Conservation (phyloP, 1,140 invertebrate species). For the Pollicipes pollicipes region DNA sequence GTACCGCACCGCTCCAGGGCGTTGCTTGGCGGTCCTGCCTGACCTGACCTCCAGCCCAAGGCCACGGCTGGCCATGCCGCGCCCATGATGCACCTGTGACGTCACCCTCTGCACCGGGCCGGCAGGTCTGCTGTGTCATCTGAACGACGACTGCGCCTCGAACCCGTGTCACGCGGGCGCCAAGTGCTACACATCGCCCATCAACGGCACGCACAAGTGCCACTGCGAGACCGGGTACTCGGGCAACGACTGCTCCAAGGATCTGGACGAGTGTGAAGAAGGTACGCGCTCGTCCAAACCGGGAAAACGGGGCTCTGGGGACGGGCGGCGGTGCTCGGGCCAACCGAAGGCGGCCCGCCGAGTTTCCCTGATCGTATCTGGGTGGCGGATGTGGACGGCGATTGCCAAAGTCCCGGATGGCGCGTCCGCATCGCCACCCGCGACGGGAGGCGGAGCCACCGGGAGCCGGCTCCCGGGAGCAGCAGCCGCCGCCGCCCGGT, state of each 20-base stretch:
- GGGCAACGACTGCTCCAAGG: conserved; percentile 75
- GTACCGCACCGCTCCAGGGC: too few relatives aligned
- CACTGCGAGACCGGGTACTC: conserved; percentile 81
- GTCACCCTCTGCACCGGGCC: too few relatives aligned
- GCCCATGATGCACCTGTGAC: too few relatives aligned
- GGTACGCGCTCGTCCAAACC: conserved; percentile 34
- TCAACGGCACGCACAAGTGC: conserved; percentile 84
- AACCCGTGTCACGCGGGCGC: conserved; percentile 87
- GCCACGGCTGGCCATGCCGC: too few relatives aligned
- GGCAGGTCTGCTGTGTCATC: conserved; percentile 76
- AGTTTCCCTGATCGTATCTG: background rate
- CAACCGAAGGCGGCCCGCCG: background rate
- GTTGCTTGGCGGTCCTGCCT: too few relatives aligned
- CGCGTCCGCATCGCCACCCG: too few relatives aligned
- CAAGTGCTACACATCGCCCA: conserved; percentile 85
- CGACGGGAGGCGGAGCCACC: too few relatives aligned
- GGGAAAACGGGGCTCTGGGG: background rate
- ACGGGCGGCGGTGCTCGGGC: background rate
- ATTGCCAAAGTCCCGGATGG: too few relatives aligned
- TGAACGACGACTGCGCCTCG: conserved; percentile 91
- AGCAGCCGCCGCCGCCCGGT: too few relatives aligned
- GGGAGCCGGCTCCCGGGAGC: too few relatives aligned
- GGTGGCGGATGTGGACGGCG: background rate
- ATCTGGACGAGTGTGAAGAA: conserved; percentile 89
- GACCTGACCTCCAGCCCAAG: too few relatives aligned